Base-by-base conservation (phyloP, 1,140 invertebrate species). In the Calycopis cecrops region DNA sequence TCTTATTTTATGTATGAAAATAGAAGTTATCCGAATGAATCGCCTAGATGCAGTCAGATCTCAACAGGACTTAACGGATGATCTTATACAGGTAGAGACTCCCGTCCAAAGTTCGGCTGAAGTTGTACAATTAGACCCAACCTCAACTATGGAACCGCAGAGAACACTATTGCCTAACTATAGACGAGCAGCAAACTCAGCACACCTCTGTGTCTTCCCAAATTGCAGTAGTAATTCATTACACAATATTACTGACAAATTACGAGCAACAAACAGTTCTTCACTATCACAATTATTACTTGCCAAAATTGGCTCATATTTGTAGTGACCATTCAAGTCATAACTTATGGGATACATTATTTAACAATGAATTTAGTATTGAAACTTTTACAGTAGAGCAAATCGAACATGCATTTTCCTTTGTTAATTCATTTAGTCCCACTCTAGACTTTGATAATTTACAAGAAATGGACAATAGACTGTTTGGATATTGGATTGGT, bases 401-500 rank as follows among this genome's bases (percentile, higher is more conserved):
- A 12, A 21, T 57, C 9, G 21, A 57, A 47, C 48, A 57, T 57
- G 55, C 35, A 17, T 47, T 52, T 57, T 51, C 48, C 16, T 57
- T 57, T 51, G 48, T 57, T 21, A 57, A 57, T 51, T 37, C 55
- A 16, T 57, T 50, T 44, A 51, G 47, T 44, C 4, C 38, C n/a
- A 38, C 35, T 8, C 17, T 57, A 28, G 55, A 52, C 33, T 57
- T 57, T 35, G 38, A 57, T 35, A 44, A 51, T 57, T 4, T 51
- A 12, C 21, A 57, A 47, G 11, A 51, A 11, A 48, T 55, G 42
- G 53, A 55, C 37, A 35, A 55, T 10, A 34, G 16, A 10, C 9
- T 48, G 1, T 55, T 55, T 48, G 7, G 35, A n/a, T 55, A 34
- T 16, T 55, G 53, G 53, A 35, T 55, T 2, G 37, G 48, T 2